Percentiles rank a stretch among this genome's conserved stretches.
phyloP scores from a whole-genome alignment of 2,113 vertebrate genomes.

The Chiloscyllium plagiosum region DNA sequence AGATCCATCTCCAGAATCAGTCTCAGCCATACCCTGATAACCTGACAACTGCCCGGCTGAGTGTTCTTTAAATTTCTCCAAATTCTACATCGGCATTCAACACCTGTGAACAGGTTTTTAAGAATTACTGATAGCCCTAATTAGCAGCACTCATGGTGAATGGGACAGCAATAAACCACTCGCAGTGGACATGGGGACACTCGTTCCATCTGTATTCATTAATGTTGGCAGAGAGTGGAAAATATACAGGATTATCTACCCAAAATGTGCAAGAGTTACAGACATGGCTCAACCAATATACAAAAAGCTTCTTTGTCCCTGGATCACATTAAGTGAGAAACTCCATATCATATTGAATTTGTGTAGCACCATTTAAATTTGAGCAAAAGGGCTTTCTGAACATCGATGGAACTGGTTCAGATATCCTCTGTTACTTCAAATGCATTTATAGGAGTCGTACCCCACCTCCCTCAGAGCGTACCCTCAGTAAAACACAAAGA shows the following conservation, averaged over 20 bases:
- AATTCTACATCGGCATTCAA: neutral
- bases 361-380: neutral
- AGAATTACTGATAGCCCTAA: neutral
- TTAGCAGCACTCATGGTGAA: too few species aligned
- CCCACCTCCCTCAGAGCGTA: neutral
- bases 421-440: neutral
- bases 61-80: neutral
- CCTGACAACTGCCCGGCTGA: neutral
- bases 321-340: neutral
- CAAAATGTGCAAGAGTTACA: conserved; percentile 22
- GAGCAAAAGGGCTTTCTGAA: neutral
- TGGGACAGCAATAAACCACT: neutral
- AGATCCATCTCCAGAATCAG: neutral
- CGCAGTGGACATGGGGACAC: neutral
- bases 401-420: neutral
- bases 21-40: neutral
- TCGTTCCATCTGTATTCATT: neutral
- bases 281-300: neutral
- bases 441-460: neutral
- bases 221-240: neutral
- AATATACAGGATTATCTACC: neutral
- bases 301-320: neutral
- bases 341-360: neutral
- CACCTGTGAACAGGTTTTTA: neutral
- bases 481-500: neutral